Conservation (phyloP, 2,888 invertebrate species). For the Colostygia pectinataria region DNA sequence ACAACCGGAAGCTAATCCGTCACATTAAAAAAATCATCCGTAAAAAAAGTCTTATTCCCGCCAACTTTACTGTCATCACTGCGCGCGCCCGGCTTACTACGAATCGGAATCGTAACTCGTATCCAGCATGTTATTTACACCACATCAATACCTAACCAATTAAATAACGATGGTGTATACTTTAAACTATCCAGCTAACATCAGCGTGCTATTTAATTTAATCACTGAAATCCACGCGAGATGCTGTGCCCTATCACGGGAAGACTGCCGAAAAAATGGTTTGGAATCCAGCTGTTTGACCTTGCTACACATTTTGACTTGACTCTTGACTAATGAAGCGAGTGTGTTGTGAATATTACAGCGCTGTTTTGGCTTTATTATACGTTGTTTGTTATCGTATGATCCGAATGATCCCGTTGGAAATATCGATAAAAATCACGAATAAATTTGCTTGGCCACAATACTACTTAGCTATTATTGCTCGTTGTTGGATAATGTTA, state of each 20-base stretch:
- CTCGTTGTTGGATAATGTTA: conserved; percentile 10
- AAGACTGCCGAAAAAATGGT: conserved; percentile 37
- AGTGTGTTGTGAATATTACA: conserved; percentile 29
- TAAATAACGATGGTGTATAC: conserved; percentile 11
- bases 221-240: conserved; percentile 34
- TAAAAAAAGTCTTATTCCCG: conserved; percentile 59
- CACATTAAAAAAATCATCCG: conserved; percentile 24
- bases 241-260: conserved; percentile 34
- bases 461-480: too few relatives aligned
- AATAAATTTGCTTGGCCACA: conserved; percentile 6
- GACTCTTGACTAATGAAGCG: conserved; percentile 34
- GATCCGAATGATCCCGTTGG: conserved; percentile 48
- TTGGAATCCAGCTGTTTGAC: conserved; percentile 37
- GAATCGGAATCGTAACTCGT: conserved; percentile 9
- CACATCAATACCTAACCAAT: conserved; percentile 27
- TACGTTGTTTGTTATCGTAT: conserved; percentile 40
- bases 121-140: conserved; percentile 23
- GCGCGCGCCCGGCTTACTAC: conserved; percentile 35
- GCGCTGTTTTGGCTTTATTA: conserved; percentile 45
- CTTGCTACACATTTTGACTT: conserved; percentile 42
- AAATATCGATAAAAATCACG: conserved; percentile 37
- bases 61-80: conserved; percentile 58
- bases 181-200: not conserved
- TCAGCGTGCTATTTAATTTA: conserved; percentile 15
- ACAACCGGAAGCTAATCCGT: conserved; percentile 51